Evolutionary conservation across 2,888 invertebrate genomes (phyloP).

Genomic region (Hirtodrosophila duncani): DNA sequence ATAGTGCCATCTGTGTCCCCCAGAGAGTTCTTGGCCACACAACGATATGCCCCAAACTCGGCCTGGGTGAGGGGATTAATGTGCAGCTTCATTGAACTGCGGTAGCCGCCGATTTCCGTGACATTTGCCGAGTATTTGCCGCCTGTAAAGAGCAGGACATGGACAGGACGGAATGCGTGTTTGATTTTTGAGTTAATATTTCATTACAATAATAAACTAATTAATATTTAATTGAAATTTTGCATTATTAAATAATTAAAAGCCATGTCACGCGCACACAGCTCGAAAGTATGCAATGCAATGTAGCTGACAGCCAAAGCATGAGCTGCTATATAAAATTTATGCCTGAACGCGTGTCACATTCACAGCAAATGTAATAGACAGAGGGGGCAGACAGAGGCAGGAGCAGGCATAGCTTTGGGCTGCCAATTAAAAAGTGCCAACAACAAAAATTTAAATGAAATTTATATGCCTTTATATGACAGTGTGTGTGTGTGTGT

Average conservation of each 20-base stretch:
- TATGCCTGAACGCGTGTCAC: slow-evolving; percentile 47
- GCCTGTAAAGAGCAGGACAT: slow-evolving; percentile 79
- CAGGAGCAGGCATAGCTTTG: slow-evolving; percentile 4
- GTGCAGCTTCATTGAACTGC: slow-evolving; percentile 86
- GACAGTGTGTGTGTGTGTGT: slow-evolving; percentile 21
- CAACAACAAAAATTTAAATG: slow-evolving; percentile 54
- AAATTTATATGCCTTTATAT: slow-evolving; percentile 61
- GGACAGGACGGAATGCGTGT: too few relatives aligned
- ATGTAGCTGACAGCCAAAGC: slow-evolving; percentile 51
- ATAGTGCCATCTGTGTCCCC: slow-evolving; percentile 91
- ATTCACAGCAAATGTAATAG: slow-evolving; percentile 2
- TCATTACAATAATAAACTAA: slow-evolving; percentile 47
- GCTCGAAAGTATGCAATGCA: slow-evolving; percentile 9
- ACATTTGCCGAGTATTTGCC: slow-evolving; percentile 86
- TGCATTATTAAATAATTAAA: slow-evolving; percentile 62
- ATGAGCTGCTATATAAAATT: slow-evolving; percentile 33
- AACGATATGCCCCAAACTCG: slow-evolving; percentile 89
- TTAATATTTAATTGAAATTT: slow-evolving; percentile 57
- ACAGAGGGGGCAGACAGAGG: neutral
- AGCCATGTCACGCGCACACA: slow-evolving; percentile 47
- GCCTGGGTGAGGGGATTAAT: slow-evolving; percentile 83
- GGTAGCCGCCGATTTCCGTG: slow-evolving; percentile 85
- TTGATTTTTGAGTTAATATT: slow-evolving; percentile 28
- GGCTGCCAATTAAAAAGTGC: slow-evolving; percentile 56
- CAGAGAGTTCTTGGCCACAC: slow-evolving; percentile 89